Conservation (phyloP, 2,113 vertebrate genomes). For the Bufo gargarizans region DNA sequence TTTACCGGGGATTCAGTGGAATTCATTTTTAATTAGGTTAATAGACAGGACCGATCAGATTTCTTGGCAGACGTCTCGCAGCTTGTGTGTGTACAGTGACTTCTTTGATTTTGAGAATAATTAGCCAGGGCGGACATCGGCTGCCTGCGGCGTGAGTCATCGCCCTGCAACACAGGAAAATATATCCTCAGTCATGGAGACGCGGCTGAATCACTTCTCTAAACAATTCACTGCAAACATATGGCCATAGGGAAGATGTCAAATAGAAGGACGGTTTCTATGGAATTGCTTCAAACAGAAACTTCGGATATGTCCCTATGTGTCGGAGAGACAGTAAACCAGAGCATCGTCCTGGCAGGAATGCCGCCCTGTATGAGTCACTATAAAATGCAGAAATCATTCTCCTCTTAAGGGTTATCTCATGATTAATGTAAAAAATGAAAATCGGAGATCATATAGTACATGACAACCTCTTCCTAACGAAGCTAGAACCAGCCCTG, state of each 20-base stretch:
- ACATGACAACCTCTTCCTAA: too few species aligned
- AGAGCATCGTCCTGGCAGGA: background rate
- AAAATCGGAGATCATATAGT: too few species aligned
- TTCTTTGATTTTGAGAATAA: slow-evolving; percentile 35
- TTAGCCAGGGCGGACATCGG: background rate
- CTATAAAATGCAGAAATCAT: background rate
- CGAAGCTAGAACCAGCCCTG: too few species aligned
- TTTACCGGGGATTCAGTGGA: background rate
- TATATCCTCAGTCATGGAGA: slow-evolving; percentile 33
- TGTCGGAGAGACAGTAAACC: background rate
- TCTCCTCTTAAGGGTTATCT: too few species aligned
- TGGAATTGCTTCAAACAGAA: slow-evolving; percentile 7
- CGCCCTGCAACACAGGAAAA: slow-evolving; percentile 27
- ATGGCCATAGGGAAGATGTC: background rate
- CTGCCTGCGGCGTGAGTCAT: slow-evolving; percentile 8
- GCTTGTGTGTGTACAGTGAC: background rate
- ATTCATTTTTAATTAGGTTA: slow-evolving; percentile 3
- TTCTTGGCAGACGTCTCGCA: slow-evolving; percentile 2
- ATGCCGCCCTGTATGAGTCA: background rate
- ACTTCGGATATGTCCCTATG: slow-evolving; percentile 7
- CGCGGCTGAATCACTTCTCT: slow-evolving; percentile 28
- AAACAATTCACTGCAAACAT: slow-evolving; percentile 16
- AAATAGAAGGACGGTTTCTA: background rate
- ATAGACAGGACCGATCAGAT: background rate
- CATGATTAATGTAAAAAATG: too few species aligned